phyloP scores from a whole-genome alignment of 2,888 invertebrate species.

The Tricholauxania praeusta region DNA sequence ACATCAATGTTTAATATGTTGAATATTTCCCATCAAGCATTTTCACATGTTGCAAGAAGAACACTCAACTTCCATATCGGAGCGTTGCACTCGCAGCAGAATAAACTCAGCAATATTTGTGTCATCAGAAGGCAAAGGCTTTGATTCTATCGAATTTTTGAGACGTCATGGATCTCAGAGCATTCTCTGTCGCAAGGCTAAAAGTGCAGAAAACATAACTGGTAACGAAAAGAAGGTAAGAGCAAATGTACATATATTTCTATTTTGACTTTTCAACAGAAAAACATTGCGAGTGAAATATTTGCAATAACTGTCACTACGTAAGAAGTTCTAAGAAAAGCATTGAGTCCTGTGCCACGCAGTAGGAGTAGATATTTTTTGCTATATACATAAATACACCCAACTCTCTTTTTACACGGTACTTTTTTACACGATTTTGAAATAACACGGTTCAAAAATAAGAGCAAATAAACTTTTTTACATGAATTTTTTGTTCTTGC shows the following conservation, averaged over 20 bases:
- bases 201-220: conserved; percentile 78
- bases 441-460: no score
- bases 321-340: no score
- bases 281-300: no score
- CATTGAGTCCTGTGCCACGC: no score
- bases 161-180: conserved; percentile 85
- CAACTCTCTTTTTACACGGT: no score
- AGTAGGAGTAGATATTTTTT: no score
- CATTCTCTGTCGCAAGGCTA: conserved; percentile 82
- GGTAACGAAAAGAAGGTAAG: conserved; percentile 67
- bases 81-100: conserved; percentile 76
- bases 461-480: no score
- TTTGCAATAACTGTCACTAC: no score
- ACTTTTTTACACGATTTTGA: no score
- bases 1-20: not conserved
- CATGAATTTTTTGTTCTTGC: no score
- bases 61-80: conserved; percentile 75
- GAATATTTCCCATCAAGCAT: conserved; percentile 70
- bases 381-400: no score
- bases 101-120: conserved; percentile 90
- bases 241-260: not conserved
- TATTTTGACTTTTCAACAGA: no score
- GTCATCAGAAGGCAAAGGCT: conserved; percentile 79
- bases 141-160: conserved; percentile 84
- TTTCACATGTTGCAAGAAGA: conserved; percentile 79